Conservation (phyloP, 2,888 invertebrate genomes). For the Harpagoxenus sublaevis region DNA sequence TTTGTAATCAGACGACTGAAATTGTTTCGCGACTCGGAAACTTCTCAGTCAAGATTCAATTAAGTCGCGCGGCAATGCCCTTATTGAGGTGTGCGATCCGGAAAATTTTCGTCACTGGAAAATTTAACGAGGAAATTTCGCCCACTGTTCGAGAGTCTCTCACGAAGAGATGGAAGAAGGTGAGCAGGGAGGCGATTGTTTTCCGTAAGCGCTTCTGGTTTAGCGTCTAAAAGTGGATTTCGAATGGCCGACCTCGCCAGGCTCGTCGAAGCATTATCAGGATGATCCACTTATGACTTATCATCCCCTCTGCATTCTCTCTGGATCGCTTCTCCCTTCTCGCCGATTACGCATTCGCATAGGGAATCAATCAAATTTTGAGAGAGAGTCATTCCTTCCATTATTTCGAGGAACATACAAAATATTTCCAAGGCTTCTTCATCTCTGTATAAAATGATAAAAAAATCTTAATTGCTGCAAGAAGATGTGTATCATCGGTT, state of each 20-base stretch:
- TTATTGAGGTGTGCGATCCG: slow-evolving; percentile 26
- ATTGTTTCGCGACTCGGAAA: slow-evolving; percentile 13
- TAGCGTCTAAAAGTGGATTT: slow-evolving; percentile 55
- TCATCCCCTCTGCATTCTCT: slow-evolving; percentile 26
- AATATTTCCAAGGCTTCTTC: too few species aligned
- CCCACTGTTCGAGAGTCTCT: slow-evolving; percentile 5
- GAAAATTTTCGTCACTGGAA: slow-evolving; percentile 32
- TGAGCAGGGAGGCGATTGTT: slow-evolving; percentile 58
- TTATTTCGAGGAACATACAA: background rate
- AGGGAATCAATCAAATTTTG: background rate
- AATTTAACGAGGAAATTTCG: slow-evolving; percentile 39
- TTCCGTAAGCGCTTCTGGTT: slow-evolving; percentile 46
- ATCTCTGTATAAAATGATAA: too few species aligned
- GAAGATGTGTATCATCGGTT: background rate
- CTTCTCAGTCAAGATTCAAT: slow-evolving; percentile 1
- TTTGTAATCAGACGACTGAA: background rate
- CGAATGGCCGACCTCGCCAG: slow-evolving; percentile 35
- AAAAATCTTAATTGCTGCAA: background rate
- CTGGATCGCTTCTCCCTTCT: slow-evolving; percentile 10
- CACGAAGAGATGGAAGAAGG: slow-evolving; percentile 31
- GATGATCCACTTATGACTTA: slow-evolving; percentile 64
- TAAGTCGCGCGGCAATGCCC: background rate
- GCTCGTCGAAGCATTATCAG: slow-evolving; percentile 52
- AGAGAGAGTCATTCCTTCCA: background rate
- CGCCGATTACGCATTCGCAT: slow-evolving; percentile 5